Conservation (phyloP, 2,113 vertebrate genomes). For the Geothlypis trichas region DNA sequence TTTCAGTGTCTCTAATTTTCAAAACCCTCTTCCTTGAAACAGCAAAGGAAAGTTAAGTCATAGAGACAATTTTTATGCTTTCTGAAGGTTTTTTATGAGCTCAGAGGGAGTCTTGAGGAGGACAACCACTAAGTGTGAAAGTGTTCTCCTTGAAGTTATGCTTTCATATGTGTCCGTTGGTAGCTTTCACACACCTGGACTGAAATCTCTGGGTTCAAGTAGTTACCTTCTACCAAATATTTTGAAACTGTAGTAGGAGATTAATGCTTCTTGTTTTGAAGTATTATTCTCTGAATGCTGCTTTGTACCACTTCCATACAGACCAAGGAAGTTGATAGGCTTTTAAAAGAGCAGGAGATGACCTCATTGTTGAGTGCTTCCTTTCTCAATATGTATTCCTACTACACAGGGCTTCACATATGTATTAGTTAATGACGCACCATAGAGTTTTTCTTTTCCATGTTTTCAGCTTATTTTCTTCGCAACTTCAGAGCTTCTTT, state of each 20-base stretch:
- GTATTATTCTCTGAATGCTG: background rate
- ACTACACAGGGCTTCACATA: background rate
- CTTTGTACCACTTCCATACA: background rate
- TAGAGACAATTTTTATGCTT: background rate
- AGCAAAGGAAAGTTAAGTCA: background rate
- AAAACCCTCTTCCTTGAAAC: background rate
- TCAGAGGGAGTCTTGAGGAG: background rate
- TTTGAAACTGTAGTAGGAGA: background rate
- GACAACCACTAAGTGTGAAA: background rate
- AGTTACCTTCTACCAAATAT: background rate
- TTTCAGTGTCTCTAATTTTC: background rate
- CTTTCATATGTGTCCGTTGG: accelerated
- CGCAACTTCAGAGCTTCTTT: background rate
- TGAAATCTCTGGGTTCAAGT: background rate
- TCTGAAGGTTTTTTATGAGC: background rate
- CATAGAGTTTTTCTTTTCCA: accelerated
- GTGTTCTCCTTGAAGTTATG: background rate
- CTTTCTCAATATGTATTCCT: background rate
- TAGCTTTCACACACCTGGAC: background rate
- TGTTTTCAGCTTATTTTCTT: background rate
- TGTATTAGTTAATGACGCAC: background rate
- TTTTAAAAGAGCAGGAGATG: background rate
- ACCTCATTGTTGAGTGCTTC: background rate
- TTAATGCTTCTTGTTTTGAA: background rate
- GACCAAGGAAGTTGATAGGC: background rate